Evolutionary conservation across 1,140 invertebrate genomes (phyloP).

Genomic region (Lordiphosa stackelbergi): DNA sequence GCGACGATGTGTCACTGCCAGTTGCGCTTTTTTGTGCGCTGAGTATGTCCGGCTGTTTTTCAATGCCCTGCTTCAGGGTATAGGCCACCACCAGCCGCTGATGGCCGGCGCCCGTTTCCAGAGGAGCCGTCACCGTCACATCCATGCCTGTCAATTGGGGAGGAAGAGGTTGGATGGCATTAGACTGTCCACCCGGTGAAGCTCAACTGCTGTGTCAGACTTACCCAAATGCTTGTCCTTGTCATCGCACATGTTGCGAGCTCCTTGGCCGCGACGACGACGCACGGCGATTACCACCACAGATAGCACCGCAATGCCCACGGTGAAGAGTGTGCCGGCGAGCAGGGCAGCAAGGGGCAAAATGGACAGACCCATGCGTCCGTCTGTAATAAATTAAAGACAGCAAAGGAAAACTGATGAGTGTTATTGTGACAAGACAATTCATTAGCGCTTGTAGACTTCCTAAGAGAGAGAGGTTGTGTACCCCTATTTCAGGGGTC

Average conservation of each 20-base stretch:
- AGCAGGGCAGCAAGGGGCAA: slow-evolving; percentile 81
- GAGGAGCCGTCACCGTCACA: slow-evolving; percentile 76
- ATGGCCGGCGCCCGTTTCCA: slow-evolving; percentile 81
- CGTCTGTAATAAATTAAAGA: slow-evolving; percentile 77
- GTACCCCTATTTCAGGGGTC: too few species aligned
- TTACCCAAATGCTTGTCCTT: slow-evolving; percentile 81
- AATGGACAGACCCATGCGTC: slow-evolving; percentile 80
- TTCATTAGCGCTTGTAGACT: not conserved
- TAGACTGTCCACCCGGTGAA: slow-evolving; percentile 6
- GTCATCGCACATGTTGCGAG: slow-evolving; percentile 67
- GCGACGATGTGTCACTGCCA: slow-evolving; percentile 72
- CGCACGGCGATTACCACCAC: slow-evolving; percentile 80
- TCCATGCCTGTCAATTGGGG: slow-evolving; percentile 72
- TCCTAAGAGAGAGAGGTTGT: not conserved
- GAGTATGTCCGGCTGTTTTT: slow-evolving; percentile 78
- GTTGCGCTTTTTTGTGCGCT: slow-evolving; percentile 77
- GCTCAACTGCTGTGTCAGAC: slow-evolving; percentile 14
- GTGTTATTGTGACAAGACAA: not conserved
- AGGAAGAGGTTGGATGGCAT: slow-evolving; percentile 5
- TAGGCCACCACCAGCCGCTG: slow-evolving; percentile 81
- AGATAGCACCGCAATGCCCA: slow-evolving; percentile 81
- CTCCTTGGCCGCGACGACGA: slow-evolving; percentile 72
- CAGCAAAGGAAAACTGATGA: not conserved
- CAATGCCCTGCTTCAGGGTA: slow-evolving; percentile 79
- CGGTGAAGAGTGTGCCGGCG: slow-evolving; percentile 80